Evolutionary conservation across 2,797 vertebrate species (phyloP), one percentile per base, ranked within the genome.

Genomic region (Acrossocheilus wenchowensis): DNA sequence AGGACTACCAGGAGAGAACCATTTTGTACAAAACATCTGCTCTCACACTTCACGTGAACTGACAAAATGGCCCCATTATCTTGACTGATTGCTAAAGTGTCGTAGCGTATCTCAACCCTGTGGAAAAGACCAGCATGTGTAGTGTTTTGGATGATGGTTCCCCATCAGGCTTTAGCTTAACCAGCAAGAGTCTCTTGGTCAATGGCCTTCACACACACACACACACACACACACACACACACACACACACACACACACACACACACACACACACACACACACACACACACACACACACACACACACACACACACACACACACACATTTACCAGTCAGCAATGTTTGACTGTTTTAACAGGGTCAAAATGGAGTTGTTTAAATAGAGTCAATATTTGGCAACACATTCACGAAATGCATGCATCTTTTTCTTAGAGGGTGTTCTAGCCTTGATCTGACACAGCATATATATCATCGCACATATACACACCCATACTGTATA

Each of bases 1-100:
- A 86, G 43, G 80, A 66, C 57, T 60, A 77, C 45, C 68, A 80
- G 77, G 69, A 86, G 36, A 84, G 60, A 66, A 73, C 26, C 17
- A n/a, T 79, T 78, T 69, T 54, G 74, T 69, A 60, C 48, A 71
- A 45, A 85, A 78, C 62, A 78, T 71, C 75, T 85, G 62, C 34
- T 79, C 5, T 17, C 43, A 50, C 72, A 19, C 57, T 77, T 84
- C 26, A 41, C 15, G 15, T 36, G 57, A 84, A 73, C 57, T 64
- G 41, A 50, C 41, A 75, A 75, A 83, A 83, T 83, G 41, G 8
- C 26, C 30, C 64, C 39, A 34, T 30, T 75, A 60, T 73, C 21
- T 23, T 50, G 71, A 83, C 54, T 45, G n/a, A 73, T 60, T 23
- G 71, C 71, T 72, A 14, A 41, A 72, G 41, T 52, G 66, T 8